Evolutionary conservation across 2,888 invertebrate genomes (phyloP).

Genomic region (Xylocampa areola): DNA sequence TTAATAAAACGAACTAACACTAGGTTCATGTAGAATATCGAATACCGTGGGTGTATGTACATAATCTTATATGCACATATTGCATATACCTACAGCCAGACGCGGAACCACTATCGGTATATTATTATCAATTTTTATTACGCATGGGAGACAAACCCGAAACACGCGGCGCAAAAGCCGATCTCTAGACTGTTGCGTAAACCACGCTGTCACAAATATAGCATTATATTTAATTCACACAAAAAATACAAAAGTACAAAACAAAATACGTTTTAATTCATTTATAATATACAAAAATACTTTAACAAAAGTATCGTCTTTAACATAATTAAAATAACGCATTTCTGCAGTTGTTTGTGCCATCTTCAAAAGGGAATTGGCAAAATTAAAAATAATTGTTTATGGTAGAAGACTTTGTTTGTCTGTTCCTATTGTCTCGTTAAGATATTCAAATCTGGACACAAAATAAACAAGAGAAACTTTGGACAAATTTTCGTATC

Average conservation of each 20-base stretch:
- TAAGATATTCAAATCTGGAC: conserved; percentile 58
- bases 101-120: no score
- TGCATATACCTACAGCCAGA: no score
- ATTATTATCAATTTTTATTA: no score
- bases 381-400: conserved; percentile 55
- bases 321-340: conserved; percentile 38
- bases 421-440: conserved; percentile 52
- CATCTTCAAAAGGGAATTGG: conserved; percentile 37
- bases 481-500: conserved; percentile 56
- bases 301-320: conserved; percentile 16
- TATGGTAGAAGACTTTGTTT: conserved; percentile 24
- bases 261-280: background rate
- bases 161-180: no score
- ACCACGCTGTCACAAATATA: no score
- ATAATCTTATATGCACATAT: no score
- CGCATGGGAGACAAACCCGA: no score
- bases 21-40: no score
- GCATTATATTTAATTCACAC: background rate
- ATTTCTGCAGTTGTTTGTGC: conserved; percentile 14
- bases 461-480: conserved; percentile 53
- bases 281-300: conserved; percentile 3
- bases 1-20: no score
- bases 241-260: conserved; percentile 1
- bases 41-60: no score
- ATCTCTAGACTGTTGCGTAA: no score